Conservation (phyloP, 2,888 invertebrate genomes). For the Eugnorisma glareosa region DNA sequence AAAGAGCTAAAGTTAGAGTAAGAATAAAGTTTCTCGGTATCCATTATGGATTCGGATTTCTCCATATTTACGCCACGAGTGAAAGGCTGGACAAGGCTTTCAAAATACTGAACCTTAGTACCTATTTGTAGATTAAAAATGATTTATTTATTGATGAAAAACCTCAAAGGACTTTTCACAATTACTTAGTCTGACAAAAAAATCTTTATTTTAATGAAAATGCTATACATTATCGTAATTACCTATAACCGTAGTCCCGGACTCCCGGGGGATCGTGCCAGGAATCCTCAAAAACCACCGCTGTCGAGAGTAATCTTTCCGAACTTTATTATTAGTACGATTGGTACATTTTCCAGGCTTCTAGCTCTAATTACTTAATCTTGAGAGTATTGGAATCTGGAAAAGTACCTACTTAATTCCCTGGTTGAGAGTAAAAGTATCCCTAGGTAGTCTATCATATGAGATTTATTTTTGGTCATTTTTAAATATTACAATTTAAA, state of each 20-base stretch:
- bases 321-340: slow-evolving; percentile 1
- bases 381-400: neutral
- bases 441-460: neutral
- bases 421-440: neutral
- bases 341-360: neutral
- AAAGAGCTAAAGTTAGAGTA: too few relatives aligned
- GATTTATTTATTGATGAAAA: slow-evolving; percentile 3
- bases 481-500: too few relatives aligned
- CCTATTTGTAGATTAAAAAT: neutral
- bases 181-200: neutral
- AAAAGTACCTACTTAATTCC: neutral
- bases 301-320: neutral
- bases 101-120: neutral
- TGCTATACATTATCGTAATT: slow-evolving; percentile 11
- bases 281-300: neutral
- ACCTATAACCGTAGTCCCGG: slow-evolving; percentile 3
- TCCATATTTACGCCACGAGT: neutral
- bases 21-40: too few relatives aligned
- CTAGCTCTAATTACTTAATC: neutral
- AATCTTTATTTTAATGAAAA: slow-evolving; percentile 16
- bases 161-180: slow-evolving; percentile 9
- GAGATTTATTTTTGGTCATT: too few relatives aligned
- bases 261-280: neutral
- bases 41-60: neutral
- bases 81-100: too few relatives aligned